Percentiles rank a stretch among this genome's conserved stretches.
These are phyloP conservation scores for Actenoides lindsayi DNA, from an alignment of 2,113 vertebrate species.

Conservation along the genomic window DNA sequence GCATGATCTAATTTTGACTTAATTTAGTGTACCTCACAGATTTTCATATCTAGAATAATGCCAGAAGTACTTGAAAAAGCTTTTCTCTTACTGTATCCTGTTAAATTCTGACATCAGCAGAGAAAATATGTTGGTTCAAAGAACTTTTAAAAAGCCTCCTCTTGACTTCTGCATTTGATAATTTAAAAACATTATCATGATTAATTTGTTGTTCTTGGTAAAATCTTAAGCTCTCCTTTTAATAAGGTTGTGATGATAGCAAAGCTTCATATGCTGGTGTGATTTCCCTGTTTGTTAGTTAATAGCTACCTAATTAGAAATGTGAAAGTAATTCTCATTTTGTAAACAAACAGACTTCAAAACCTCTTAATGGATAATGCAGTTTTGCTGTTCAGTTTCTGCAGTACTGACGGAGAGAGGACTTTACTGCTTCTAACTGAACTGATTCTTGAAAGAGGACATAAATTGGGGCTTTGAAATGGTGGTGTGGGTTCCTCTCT, in stretches of 20 bases:
- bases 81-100: neutral
- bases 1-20: conserved; percentile 1
- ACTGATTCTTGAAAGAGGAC: neutral
- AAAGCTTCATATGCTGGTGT: neutral
- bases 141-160: neutral
- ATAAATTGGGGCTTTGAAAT: neutral
- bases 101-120: neutral
- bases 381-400: neutral
- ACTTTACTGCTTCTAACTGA: neutral
- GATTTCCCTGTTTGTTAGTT: conserved; percentile 19
- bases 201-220: conserved; percentile 18
- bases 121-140: neutral
- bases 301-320: conserved; percentile 43
- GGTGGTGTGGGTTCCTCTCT: neutral
- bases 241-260: neutral
- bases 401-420: neutral
- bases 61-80: neutral
- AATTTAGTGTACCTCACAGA: neutral
- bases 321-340: conserved; percentile 18
- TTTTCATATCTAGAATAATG: neutral
- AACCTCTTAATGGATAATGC: neutral
- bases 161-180: neutral
- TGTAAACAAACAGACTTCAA: conserved; percentile 28
- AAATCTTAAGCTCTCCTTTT: neutral
- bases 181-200: neutral